Percentiles rank a stretch among this genome's conserved stretches.
Evolutionary conservation across 2,113 vertebrate species (phyloP).

Genomic region (Xiphophorus maculatus): DNA sequence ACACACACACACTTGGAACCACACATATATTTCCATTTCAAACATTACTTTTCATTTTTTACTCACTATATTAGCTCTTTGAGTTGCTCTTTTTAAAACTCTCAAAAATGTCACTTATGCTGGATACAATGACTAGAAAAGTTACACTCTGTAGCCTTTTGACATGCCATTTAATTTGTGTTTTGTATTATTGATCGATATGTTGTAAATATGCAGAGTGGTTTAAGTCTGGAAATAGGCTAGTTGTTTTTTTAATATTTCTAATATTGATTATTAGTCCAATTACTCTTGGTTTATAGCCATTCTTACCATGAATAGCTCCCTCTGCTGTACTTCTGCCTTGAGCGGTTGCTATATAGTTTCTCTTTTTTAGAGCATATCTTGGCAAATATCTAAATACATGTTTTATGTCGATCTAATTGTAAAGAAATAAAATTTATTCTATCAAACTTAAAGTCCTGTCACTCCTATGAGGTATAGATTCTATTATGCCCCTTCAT

Average conservation of each 20-base stretch:
- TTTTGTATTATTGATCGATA: constrained; percentile 30
- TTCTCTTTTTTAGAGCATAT: background rate
- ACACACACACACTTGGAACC: constrained; percentile 3
- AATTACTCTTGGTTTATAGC: constrained; percentile 69
- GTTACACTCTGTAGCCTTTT: constrained; percentile 22
- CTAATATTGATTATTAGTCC: constrained; percentile 70
- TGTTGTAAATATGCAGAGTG: constrained; percentile 56
- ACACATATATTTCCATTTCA: constrained; percentile 63
- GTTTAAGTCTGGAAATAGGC: constrained; percentile 57
- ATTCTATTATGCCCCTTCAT: too few relatives aligned
- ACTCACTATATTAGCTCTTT: constrained; percentile 15
- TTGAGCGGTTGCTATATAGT: background rate
- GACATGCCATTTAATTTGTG: constrained; percentile 28
- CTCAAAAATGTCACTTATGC: constrained; percentile 40
- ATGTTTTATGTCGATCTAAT: background rate
- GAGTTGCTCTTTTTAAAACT: constrained; percentile 16
- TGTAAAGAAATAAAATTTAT: too few relatives aligned
- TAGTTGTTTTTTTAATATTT: constrained; percentile 54
- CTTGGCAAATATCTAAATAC: background rate
- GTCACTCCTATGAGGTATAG: too few relatives aligned
- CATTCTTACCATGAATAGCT: constrained; percentile 22
- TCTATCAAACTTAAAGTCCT: too few relatives aligned
- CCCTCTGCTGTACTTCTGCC: background rate
- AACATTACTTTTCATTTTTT: constrained; percentile 54
- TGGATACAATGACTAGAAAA: constrained; percentile 37